Evolutionary conservation across 1,140 invertebrate genomes (phyloP).

Genomic region (Maconellicoccus hirsutus): DNA sequence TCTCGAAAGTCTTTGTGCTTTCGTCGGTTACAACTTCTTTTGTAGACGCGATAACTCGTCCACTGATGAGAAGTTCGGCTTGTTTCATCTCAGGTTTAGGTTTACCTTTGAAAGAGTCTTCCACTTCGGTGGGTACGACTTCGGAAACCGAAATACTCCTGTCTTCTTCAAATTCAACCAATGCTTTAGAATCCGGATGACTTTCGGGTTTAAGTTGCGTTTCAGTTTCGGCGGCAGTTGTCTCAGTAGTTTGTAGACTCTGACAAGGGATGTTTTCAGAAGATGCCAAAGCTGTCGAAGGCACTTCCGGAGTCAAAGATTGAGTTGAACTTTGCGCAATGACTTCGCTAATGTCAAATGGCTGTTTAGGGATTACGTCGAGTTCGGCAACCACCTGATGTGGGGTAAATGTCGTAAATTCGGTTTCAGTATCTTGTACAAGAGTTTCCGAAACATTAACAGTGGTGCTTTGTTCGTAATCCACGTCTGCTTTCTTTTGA

Average conservation of each 20-base stretch:
- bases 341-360: conserved; percentile 27
- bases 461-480: conserved; percentile 26
- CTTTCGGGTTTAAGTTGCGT: neutral
- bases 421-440: conserved; percentile 32
- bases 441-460: conserved; percentile 5
- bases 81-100: neutral
- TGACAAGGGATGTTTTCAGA: neutral
- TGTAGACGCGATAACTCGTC: neutral
- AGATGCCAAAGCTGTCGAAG: neutral
- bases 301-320: neutral
- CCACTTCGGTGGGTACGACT: neutral
- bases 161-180: neutral
- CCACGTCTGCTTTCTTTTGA: conserved; percentile 29
- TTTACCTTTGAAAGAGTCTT: neutral
- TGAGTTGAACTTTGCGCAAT: neutral
- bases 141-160: neutral
- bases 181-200: neutral
- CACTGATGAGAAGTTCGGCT: neutral
- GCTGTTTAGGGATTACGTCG: conserved; percentile 34
- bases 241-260: neutral
- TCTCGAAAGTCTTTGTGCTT: neutral
- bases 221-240: neutral
- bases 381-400: conserved; percentile 29
- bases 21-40: conserved; percentile 1
- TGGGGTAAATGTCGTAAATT: conserved; percentile 33